Conservation (phyloP, 1,140 invertebrate species). For the Acyrthosiphon pisum region DNA sequence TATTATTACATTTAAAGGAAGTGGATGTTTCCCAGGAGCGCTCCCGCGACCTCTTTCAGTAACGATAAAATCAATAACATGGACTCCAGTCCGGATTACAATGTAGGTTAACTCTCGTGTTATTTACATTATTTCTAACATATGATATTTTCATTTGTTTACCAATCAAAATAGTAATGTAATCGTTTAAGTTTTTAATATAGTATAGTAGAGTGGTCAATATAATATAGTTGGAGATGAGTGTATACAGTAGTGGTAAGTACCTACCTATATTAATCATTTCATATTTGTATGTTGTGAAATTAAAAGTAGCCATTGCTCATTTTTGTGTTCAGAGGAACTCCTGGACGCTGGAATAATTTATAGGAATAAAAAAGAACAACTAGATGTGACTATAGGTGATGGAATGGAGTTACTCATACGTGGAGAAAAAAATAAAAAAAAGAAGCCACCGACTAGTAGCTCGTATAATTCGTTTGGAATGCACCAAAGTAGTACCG, state of each 20-base stretch:
- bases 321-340: conserved; percentile 67
- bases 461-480: conserved; percentile 53
- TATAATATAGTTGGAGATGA: not conserved
- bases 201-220: not conserved
- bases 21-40: not conserved
- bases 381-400: conserved; percentile 86
- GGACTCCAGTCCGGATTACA: not conserved
- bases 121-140: conserved; percentile 2
- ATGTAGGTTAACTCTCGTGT: conserved; percentile 48
- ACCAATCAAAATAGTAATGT: conserved; percentile 4
- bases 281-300: not conserved
- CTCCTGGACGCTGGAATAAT: conserved; percentile 83
- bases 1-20: not conserved
- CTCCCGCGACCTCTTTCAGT: not conserved
- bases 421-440: conserved; percentile 71
- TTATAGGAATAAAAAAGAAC: conserved; percentile 84
- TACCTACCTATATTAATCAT: not conserved
- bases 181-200: not conserved
- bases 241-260: conserved; percentile 44
- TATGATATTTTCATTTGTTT: not conserved
- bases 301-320: not conserved
- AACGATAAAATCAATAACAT: conserved; percentile 37
- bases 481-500: conserved; percentile 45
- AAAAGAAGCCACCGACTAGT: conserved; percentile 41
- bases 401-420: conserved; percentile 91